Conservation (phyloP, 2,888 invertebrate species). For the Torymus tubicola region DNA sequence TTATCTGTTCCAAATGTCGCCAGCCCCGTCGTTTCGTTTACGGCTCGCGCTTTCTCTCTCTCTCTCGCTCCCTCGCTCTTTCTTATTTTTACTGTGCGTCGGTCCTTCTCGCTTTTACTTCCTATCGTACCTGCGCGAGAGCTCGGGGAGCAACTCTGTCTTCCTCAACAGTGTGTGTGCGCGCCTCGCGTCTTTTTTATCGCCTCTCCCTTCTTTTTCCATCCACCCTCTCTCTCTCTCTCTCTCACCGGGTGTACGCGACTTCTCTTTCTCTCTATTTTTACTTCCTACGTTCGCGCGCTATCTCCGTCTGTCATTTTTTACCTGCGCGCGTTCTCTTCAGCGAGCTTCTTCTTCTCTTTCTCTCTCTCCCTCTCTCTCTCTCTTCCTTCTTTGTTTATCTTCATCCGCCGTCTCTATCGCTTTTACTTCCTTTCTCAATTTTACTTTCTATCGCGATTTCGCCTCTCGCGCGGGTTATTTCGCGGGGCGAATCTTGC, state of each 20-base stretch:
- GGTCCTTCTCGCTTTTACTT: too few relatives aligned
- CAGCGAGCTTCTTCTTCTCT: conserved; percentile 4
- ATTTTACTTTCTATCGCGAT: conserved; percentile 45
- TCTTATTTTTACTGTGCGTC: too few relatives aligned
- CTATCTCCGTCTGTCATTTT: neutral
- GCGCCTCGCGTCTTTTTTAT: conserved; percentile 51
- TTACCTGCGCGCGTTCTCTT: neutral
- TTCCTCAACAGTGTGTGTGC: conserved; percentile 38
- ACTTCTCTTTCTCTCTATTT: conserved; percentile 47
- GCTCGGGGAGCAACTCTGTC: conserved; percentile 33
- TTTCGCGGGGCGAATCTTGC: conserved; percentile 13
- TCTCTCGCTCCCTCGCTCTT: too few relatives aligned
- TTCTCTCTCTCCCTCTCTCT: conserved; percentile 5
- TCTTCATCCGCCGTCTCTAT: neutral
- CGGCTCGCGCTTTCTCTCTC: conserved; percentile 58
- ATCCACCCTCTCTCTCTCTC: conserved; percentile 27
- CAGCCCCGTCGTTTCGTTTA: conserved; percentile 73
- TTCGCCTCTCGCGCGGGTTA: conserved; percentile 27
- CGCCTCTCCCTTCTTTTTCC: conserved; percentile 16
- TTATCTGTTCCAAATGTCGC: conserved; percentile 77
- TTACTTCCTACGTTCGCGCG: conserved; percentile 5
- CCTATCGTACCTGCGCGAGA: conserved; percentile 19
- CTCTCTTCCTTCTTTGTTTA: neutral
- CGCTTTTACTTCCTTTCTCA: conserved; percentile 37
- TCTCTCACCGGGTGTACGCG: conserved; percentile 35